A percentile compares a stretch with the other conserved stretches of the same genome.
Evolutionary conservation across 2,113 vertebrate species (phyloP).

Genomic region (Candoia aspera): DNA sequence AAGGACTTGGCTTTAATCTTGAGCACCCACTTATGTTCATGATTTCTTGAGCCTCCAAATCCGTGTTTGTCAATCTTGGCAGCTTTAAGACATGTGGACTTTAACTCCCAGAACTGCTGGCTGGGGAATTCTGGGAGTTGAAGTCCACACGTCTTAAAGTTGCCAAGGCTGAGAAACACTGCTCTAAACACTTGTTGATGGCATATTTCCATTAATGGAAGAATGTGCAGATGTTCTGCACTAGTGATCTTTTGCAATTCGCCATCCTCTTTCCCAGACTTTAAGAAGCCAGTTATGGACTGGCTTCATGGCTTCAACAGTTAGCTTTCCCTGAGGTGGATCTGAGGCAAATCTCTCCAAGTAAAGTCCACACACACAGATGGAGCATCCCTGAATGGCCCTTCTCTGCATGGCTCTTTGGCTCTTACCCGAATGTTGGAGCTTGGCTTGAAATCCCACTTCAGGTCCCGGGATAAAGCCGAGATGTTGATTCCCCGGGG

Average conservation of each 20-base stretch:
- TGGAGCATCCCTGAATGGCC: not conserved
- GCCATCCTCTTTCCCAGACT: too few species aligned
- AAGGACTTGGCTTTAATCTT: too few species aligned
- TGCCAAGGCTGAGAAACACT: not conserved
- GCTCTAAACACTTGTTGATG: not conserved
- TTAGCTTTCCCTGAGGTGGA: not conserved
- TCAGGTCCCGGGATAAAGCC: conserved; percentile 41
- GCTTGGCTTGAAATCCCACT: conserved; percentile 64
- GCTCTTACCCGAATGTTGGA: conserved; percentile 46
- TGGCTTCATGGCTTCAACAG: not conserved
- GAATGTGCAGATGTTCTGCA: too few species aligned
- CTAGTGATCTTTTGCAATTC: too few species aligned
- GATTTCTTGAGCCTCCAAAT: too few species aligned
- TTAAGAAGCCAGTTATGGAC: too few species aligned
- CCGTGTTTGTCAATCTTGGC: too few species aligned
- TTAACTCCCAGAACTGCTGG: too few species aligned
- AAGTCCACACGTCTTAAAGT: too few species aligned
- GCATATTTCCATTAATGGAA: not conserved
- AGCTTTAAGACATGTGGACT: too few species aligned
- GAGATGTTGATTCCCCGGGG: conserved; percentile 63
- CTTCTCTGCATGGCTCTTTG: not conserved
- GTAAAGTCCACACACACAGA: not conserved
- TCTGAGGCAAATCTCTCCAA: not conserved
- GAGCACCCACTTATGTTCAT: too few species aligned
- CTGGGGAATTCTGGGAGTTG: too few species aligned